Percentiles rank a stretch among this genome's conserved stretches.
Evolutionary conservation across 2,888 invertebrate species (phyloP).

Genomic region (Brachycybe producta): DNA sequence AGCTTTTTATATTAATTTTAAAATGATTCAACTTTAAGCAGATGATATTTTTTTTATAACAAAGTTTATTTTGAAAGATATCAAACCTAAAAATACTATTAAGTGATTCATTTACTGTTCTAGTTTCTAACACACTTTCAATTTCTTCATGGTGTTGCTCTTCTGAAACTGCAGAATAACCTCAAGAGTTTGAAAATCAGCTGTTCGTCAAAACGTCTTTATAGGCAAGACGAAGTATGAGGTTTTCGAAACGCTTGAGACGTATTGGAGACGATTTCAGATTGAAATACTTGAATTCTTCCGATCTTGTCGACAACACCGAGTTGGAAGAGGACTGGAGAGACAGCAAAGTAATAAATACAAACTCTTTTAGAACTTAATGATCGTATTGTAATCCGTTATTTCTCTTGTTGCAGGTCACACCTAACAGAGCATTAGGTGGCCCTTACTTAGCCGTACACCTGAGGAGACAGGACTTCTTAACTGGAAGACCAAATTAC

Average conservation of each 20-base stretch:
- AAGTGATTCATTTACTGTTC: no score
- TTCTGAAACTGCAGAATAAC: no score
- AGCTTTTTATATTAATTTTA: no score
- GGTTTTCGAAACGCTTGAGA: constrained; percentile 58
- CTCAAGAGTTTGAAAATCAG: no score
- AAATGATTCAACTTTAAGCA: no score
- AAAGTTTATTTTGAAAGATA: no score
- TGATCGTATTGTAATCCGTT: neutral
- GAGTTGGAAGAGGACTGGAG: constrained; percentile 48
- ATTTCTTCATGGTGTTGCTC: no score
- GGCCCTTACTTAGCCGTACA: constrained; percentile 69
- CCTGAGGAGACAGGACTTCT: constrained; percentile 76
- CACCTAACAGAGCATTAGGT: constrained; percentile 30
- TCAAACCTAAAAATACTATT: no score
- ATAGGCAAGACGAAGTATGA: constrained; percentile 61
- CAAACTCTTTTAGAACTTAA: no score
- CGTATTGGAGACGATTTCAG: constrained; percentile 56
- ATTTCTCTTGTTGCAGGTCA: neutral
- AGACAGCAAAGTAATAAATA: constrained; percentile 39
- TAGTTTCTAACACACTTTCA: no score
- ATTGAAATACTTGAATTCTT: constrained; percentile 46
- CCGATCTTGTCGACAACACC: constrained; percentile 45
- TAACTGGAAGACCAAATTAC: constrained; percentile 53
- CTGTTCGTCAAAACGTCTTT: no score
- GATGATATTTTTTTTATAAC: no score